phyloP scores from a whole-genome alignment of 1,140 invertebrate genomes.

The Lepidotrigona ventralis region DNA sequence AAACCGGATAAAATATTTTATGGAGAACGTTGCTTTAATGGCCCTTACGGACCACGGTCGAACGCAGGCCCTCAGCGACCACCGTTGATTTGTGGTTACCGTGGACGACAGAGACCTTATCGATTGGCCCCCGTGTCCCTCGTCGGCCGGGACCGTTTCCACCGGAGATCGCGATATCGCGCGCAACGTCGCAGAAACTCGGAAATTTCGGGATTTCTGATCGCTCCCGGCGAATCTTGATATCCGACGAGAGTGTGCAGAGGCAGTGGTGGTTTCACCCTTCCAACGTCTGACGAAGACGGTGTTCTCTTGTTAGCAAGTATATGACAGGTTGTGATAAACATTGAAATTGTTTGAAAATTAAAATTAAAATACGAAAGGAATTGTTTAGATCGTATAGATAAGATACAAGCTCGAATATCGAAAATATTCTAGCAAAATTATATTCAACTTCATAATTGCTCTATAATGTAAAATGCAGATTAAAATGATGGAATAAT shows the following conservation, averaged over 20 bases:
- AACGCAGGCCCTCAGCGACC: constrained; percentile 42
- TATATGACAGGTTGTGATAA: not conserved
- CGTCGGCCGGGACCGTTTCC: constrained; percentile 26
- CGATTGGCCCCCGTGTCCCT: constrained; percentile 55
- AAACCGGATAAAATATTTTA: constrained; percentile 71
- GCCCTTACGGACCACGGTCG: constrained; percentile 42
- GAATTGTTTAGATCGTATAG: not conserved
- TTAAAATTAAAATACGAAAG: not conserved
- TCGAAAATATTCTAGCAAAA: too few relatives aligned
- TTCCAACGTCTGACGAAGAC: not conserved
- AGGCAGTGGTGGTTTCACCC: not conserved
- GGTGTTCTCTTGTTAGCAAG: not conserved
- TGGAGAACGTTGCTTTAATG: constrained; percentile 65
- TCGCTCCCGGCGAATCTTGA: not conserved
- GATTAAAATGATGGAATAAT: too few relatives aligned
- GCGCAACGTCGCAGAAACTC: not conserved
- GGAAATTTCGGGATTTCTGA: constrained; percentile 25
- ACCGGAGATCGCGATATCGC: constrained; percentile 59
- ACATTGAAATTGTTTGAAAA: not conserved
- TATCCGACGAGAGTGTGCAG: not conserved
- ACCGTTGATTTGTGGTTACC: constrained; percentile 62
- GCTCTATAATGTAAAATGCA: too few relatives aligned
- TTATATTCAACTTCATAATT: too few relatives aligned
- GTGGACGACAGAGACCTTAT: constrained; percentile 58
- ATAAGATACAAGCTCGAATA: too few relatives aligned